These are phyloP conservation scores for Chelonus formosanus DNA, from an alignment of 2,888 invertebrate genomes.

Conservation along the genomic window DNA sequence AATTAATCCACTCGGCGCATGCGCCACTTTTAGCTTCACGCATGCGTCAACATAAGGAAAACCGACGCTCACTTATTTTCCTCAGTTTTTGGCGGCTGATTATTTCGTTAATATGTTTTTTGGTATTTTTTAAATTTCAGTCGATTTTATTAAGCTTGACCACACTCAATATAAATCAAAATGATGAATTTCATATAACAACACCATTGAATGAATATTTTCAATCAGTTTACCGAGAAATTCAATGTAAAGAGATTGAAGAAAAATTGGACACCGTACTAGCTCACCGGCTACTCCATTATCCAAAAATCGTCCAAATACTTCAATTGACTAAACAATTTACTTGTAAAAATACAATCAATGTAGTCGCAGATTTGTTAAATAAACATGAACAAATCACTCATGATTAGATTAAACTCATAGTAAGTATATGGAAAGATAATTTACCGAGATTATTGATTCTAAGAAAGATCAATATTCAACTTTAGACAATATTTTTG, in stretches of 20 bases:
- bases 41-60: too few species aligned
- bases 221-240: conserved; percentile 39
- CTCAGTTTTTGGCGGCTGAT: too few species aligned
- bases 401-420: too few species aligned
- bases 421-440: too few species aligned
- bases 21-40: too few species aligned
- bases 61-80: too few species aligned
- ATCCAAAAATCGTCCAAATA: conserved; percentile 43
- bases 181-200: conserved; percentile 36
- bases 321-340: conserved; percentile 45
- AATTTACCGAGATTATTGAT: too few species aligned
- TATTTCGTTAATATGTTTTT: too few species aligned
- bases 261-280: conserved; percentile 40
- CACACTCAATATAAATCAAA: conserved; percentile 39
- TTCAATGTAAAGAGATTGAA: conserved; percentile 40
- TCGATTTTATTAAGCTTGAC: conserved; percentile 43
- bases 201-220: conserved; percentile 43
- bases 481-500: too few species aligned
- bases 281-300: conserved; percentile 51
- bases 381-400: conserved; percentile 1
- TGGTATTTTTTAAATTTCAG: conserved; percentile 40
- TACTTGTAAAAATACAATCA: conserved; percentile 39
- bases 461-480: too few species aligned
- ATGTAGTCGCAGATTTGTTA: conserved; percentile 23
- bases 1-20: too few species aligned